Evolutionary conservation across 2,888 invertebrate genomes (phyloP), one percentile per base, ranked within the genome.

Genomic region (Mesodorylaimus sp.): DNA sequence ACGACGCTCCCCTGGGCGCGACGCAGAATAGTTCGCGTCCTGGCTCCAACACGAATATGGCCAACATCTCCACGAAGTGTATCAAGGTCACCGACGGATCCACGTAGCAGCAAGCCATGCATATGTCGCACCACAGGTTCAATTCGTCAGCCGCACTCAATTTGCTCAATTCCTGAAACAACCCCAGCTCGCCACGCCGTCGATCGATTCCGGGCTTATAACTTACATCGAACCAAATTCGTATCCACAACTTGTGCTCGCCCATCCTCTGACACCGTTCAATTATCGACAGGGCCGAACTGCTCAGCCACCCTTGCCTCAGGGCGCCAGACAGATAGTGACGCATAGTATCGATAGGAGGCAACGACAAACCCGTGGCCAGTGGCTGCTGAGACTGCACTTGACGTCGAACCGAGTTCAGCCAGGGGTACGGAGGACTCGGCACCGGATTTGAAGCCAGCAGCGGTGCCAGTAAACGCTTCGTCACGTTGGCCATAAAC

Each of bases 401-500:
- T n/a, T n/a, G n/a, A n/a, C n/a, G n/a, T 23, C 13, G 13, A 39
- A n/a, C 21, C n/a, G 41, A 39, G 21, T 16, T 16, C 10, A 21
- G 21, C 41, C 41, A 39, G n/a, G 41, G 41, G 21, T 23, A 39
- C 10, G 41, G 21, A 7, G 41, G 41, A 39, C 41, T 39, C 7
- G 41, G 41, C 10, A 39, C 21, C 41, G 41, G 41, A 7, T 39
- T 23, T 13, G 41, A 21, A 7, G 21, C 21, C 41, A 39, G 41
- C 41, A 39, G 21, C 10, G 41, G 41, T 7, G 16, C 10, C 41
- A 39, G 21, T 7, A 39, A 21, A 16, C 41, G 41, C 21, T 39
- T 39, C 10, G 41, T 39, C 10, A 39, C 41, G 21, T 39, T 39
- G 41, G 41, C 41, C 41, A 39, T 39, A 21, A 39, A 39, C 10